phyloP scores from a whole-genome alignment of 1,140 invertebrate genomes.

The Drosophila insularis region DNA sequence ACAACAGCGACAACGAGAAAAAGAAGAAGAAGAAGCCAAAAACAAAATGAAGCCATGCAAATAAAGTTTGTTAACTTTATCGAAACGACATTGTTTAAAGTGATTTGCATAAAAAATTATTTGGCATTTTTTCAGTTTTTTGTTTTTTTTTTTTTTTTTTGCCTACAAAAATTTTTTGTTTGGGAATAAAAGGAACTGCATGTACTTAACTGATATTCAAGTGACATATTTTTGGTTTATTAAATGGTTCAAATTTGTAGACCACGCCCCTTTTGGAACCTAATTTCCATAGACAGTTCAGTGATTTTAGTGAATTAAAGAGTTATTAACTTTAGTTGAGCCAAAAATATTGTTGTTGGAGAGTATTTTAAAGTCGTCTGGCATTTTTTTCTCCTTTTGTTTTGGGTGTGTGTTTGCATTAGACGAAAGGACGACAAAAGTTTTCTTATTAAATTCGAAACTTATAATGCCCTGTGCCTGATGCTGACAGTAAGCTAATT shows the following conservation, averaged over 20 bases:
- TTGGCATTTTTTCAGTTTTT: neutral
- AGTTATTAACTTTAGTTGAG: too few species aligned
- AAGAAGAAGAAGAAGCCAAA: too few species aligned
- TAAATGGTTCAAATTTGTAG: too few species aligned
- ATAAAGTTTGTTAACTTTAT: conserved; percentile 50
- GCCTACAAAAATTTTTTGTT: neutral
- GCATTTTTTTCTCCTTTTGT: neutral
- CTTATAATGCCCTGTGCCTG: conserved; percentile 1
- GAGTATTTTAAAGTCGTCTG: neutral
- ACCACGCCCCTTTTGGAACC: too few species aligned
- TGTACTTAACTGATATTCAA: neutral
- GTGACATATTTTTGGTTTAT: too few species aligned
- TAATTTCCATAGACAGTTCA: too few species aligned
- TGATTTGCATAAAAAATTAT: conserved; percentile 52
- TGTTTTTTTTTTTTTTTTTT: neutral
- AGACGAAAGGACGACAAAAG: conserved; percentile 31
- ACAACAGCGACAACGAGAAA: neutral
- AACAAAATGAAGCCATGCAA: conserved; percentile 23
- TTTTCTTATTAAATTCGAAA: conserved; percentile 43
- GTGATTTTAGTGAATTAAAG: too few species aligned
- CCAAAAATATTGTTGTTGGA: neutral
- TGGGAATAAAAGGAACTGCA: neutral
- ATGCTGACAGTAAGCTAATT: conserved; percentile 30
- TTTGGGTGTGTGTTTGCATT: neutral
- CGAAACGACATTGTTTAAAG: conserved; percentile 31